phyloP scores from a whole-genome alignment of 2,888 invertebrate species.

The Ernsta delagoae region DNA sequence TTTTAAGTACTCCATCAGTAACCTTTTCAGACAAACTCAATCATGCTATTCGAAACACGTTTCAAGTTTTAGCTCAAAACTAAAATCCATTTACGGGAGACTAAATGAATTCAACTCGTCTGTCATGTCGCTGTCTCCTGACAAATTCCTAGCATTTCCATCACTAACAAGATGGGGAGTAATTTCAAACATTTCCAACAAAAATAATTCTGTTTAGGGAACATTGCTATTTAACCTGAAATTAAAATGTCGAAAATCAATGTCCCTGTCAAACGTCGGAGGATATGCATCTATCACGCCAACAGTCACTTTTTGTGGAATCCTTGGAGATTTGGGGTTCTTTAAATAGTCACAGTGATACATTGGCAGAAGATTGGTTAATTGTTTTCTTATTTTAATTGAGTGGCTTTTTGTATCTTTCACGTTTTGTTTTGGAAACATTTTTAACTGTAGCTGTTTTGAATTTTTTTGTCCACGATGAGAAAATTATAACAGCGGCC shows the following conservation, averaged over 20 bases:
- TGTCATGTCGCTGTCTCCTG: constrained; percentile 43
- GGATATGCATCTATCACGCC: constrained; percentile 62
- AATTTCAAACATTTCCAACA: constrained; percentile 55
- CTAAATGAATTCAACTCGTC: constrained; percentile 32
- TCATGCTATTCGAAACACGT: constrained; percentile 24
- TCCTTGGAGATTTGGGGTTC: constrained; percentile 39
- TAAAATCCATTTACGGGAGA: constrained; percentile 30
- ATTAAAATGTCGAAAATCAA: constrained; percentile 81
- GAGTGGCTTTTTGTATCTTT: neutral
- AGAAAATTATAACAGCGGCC: no score
- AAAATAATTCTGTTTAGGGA: constrained; percentile 60
- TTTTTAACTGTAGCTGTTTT: neutral
- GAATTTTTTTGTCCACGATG: neutral
- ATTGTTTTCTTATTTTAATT: constrained; percentile 45
- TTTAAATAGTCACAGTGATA: constrained; percentile 44
- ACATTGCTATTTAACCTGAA: constrained; percentile 77
- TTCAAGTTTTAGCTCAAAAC: constrained; percentile 34
- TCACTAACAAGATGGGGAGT: constrained; percentile 35
- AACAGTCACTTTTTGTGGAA: constrained; percentile 42
- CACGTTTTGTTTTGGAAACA: neutral
- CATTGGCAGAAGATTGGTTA: constrained; percentile 46
- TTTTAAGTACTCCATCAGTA: constrained; percentile 15
- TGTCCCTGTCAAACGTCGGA: constrained; percentile 68
- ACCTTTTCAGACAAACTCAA: constrained; percentile 10
- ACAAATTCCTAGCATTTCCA: constrained; percentile 47